These are phyloP conservation scores for Stratiomys singularior DNA, from an alignment of 2,888 invertebrate genomes.

Conservation along the genomic window DNA sequence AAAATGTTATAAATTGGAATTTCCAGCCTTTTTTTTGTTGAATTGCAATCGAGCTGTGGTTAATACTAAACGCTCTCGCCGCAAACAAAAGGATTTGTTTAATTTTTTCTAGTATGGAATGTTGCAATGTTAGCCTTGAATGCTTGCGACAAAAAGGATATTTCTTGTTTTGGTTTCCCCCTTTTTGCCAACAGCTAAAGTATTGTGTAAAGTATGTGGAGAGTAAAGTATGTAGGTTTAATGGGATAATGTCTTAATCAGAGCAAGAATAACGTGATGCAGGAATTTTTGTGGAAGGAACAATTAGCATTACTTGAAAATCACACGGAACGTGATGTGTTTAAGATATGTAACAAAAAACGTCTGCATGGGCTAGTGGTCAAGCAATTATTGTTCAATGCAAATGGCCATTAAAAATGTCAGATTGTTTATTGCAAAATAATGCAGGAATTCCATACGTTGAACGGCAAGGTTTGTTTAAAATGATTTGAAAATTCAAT, in stretches of 20 bases:
- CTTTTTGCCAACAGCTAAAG: background rate
- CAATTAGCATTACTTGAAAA: background rate
- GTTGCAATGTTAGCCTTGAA: background rate
- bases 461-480: no score
- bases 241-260: slow-evolving; percentile 35
- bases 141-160: slow-evolving; percentile 2
- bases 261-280: background rate
- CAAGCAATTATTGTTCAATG: no score
- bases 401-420: no score
- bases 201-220: background rate
- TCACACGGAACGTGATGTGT: slow-evolving; percentile 10
- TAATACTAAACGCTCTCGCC: background rate
- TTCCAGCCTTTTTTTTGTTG: background rate
- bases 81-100: background rate
- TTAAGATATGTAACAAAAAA: background rate
- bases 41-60: background rate
- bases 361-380: no score
- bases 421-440: no score
- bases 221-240: background rate
- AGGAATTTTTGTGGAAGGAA: slow-evolving; percentile 14
- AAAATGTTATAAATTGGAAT: background rate
- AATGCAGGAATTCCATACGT: no score
- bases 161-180: no score
- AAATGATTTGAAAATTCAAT: no score
- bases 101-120: background rate